Evolutionary conservation across 2,888 invertebrate species (phyloP).

Genomic region (Auanema freiburgensis): DNA sequence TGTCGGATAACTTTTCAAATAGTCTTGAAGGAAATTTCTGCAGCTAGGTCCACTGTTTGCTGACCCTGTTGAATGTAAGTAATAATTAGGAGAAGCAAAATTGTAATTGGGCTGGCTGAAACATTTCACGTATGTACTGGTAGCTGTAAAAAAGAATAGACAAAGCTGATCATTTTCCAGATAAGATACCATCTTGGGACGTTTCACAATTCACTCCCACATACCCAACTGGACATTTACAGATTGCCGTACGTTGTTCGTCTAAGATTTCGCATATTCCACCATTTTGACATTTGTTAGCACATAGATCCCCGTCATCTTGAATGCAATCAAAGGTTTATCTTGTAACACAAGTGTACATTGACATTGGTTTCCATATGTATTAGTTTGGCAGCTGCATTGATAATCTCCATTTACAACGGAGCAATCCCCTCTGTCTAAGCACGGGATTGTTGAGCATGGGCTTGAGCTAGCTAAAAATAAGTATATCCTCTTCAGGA

Average conservation of each 20-base stretch:
- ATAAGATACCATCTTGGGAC: too few relatives aligned
- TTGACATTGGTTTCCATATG: constrained; percentile 6
- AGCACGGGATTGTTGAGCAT: background rate
- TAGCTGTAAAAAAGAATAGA: too few relatives aligned
- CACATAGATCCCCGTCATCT: background rate
- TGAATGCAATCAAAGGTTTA: constrained; percentile 1
- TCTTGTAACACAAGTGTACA: background rate
- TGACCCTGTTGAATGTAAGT: constrained; percentile 21
- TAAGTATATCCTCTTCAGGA: too few relatives aligned
- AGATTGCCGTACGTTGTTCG: constrained; percentile 8
- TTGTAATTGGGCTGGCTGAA: too few relatives aligned
- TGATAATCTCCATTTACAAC: background rate
- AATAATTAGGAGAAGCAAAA: constrained; percentile 21
- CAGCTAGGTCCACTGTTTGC: constrained; percentile 26
- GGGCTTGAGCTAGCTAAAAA: background rate
- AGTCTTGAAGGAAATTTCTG: constrained; percentile 21
- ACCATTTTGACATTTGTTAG: background rate
- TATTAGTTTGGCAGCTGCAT: constrained; percentile 10
- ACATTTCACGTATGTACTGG: too few relatives aligned
- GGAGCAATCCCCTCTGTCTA: background rate
- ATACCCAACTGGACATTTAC: constrained; percentile 30
- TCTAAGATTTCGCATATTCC: background rate
- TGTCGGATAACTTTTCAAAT: constrained; percentile 24
- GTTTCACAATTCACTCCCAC: constrained; percentile 30
- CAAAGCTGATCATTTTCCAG: too few relatives aligned